Evolutionary conservation across 92 coral and sea anemone species (phyloP), one percentile per base, ranked within the genome.

Genomic region (Bergia sp.): DNA sequence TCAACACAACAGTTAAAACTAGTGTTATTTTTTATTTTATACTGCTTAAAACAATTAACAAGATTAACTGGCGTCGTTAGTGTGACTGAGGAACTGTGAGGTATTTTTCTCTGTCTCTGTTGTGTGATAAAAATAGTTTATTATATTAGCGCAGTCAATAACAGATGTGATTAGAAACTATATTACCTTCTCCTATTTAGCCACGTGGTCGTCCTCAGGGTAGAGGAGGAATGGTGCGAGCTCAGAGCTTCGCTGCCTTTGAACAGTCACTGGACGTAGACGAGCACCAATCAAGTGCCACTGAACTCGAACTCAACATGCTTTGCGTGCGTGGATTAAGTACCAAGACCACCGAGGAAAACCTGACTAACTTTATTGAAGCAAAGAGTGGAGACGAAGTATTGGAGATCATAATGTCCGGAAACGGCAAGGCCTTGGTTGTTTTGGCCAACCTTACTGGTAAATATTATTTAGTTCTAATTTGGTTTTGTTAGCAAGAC

Each of bases 281-380:
- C 20, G n/a, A 44, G 47, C 65, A 71, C 21, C 80, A 47, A 23
- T 13, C 42, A 21, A 44, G 23, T 21, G 53, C 58, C 36, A 79
- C 23, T 29, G 71, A 37, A 71, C 65, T 89, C 65, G 96, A 92
- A 44, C 85, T 90, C 50, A 92, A 92, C 77, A 82, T 90, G 76
- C 58, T 95, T 67, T 91, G 90, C 0, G 73, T 95, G 3, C 74
- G 71, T 37, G 96, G 93, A 37, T 72, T 95, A 76, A 90, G 88
- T 80, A 42, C 20, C 55, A 40, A 21, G 18, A 95, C 95, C 10
- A 93, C 98, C 2, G 37, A 44, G 15, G 96, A 92, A 37, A 71
- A 86, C 37, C 43, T 95, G 81, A n/a, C 78, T 1, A 93, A 92
- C 83, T 95, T 88, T 76, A 85, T 93, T 72, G 96, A 95, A 58